Percentiles rank a stretch among this genome's conserved stretches.
phyloP scores from a whole-genome alignment of 2,797 vertebrate species.

The Gallirallus australis region DNA sequence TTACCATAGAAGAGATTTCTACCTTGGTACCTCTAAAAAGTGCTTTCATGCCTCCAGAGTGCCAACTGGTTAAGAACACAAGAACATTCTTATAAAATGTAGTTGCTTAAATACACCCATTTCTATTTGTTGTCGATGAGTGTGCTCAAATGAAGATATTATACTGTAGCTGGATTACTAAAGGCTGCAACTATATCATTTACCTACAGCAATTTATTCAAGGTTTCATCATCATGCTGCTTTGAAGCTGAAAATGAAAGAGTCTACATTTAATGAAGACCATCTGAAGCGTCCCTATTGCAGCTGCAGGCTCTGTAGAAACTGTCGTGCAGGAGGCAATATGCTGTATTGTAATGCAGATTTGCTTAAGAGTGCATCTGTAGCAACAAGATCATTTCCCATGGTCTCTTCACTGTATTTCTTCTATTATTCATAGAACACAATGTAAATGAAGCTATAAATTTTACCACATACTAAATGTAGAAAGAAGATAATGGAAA shows the following conservation, averaged over 20 bases:
- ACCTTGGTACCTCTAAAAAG: slow-evolving; percentile 17
- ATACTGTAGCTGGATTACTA: neutral
- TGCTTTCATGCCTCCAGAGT: neutral
- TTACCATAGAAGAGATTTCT: neutral
- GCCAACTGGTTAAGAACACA: neutral
- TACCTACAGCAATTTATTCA: slow-evolving; percentile 71
- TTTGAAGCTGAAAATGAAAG: slow-evolving; percentile 75
- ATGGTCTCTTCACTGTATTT: slow-evolving; percentile 82
- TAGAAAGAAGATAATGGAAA: slow-evolving; percentile 85
- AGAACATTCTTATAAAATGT: neutral
- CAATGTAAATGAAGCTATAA: slow-evolving; percentile 88
- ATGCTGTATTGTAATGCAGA: slow-evolving; percentile 78
- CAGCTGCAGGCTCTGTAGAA: slow-evolving; percentile 76
- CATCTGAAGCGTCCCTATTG: slow-evolving; percentile 71
- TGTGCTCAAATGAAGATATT: slow-evolving; percentile 15
- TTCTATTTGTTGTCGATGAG: neutral
- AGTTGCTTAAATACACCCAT: neutral
- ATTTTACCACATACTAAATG: slow-evolving; percentile 82
- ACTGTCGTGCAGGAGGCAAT: slow-evolving; percentile 25
- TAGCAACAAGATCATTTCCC: slow-evolving; percentile 76
- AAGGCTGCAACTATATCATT: slow-evolving; percentile 54
- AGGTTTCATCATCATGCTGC: slow-evolving; percentile 57
- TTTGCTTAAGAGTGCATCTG: slow-evolving; percentile 72
- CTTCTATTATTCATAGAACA: slow-evolving; percentile 87
- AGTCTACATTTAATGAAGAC: slow-evolving; percentile 50